Conservation (phyloP, 2,797 vertebrate species). For the Macropodus opercularis region DNA sequence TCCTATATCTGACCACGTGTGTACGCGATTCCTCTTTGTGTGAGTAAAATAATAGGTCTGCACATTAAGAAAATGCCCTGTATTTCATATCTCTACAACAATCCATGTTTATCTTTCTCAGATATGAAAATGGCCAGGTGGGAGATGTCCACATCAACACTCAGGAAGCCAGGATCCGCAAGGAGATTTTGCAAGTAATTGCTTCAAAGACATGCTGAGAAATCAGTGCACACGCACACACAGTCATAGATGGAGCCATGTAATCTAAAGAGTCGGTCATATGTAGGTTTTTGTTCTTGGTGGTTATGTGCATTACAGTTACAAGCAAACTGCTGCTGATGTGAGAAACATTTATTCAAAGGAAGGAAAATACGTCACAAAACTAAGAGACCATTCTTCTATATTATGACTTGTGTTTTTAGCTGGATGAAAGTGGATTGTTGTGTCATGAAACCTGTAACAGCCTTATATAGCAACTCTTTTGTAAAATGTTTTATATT, state of each 20-base stretch:
- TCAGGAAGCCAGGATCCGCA: constrained; percentile 91
- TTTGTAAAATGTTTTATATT: constrained; percentile 37
- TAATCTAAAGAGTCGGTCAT: neutral
- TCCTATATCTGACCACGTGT: constrained; percentile 92
- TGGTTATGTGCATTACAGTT: neutral
- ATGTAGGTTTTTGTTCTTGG: neutral
- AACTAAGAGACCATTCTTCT: too few species aligned
- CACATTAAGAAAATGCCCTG: too few species aligned
- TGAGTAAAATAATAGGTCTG: too few species aligned
- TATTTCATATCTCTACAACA: too few species aligned
- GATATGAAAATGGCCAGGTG: constrained; percentile 96
- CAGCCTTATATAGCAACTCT: constrained; percentile 8
- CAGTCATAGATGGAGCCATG: neutral
- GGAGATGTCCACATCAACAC: constrained; percentile 96
- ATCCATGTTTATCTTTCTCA: constrained; percentile 64
- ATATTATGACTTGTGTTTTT: neutral
- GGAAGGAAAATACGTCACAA: neutral
- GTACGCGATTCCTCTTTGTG: constrained; percentile 97
- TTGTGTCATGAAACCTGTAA: neutral
- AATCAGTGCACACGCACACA: neutral
- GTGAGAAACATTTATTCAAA: neutral
- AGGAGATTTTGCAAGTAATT: constrained; percentile 92
- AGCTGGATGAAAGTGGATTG: constrained; percentile 3
- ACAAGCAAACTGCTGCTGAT: neutral
- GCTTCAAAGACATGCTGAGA: constrained; percentile 77